phyloP scores from a whole-genome alignment of 2,113 vertebrate species.

The Scophthalmus maximus region DNA sequence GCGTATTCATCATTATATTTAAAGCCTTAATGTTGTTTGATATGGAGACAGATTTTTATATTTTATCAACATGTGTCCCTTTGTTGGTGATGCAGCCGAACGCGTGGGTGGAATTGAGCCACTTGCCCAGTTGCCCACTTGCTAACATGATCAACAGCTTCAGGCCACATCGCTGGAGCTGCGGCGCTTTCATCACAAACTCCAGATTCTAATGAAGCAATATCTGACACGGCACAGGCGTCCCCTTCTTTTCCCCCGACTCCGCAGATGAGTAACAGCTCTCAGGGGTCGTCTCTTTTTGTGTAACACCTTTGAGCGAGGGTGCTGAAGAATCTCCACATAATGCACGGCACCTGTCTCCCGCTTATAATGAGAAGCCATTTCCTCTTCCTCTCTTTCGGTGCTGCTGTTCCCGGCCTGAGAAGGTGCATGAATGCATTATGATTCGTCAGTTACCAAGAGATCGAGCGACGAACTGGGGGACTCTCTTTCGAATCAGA shows the following conservation, averaged over 20 bases:
- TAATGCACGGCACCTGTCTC: conserved; percentile 19
- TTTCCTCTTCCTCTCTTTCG: neutral
- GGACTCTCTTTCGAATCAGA: too few relatives aligned
- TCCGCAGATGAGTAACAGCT: conserved; percentile 13
- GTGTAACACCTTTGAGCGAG: conserved; percentile 18
- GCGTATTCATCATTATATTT: neutral
- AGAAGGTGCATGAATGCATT: conserved; percentile 13
- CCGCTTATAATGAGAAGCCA: conserved; percentile 21
- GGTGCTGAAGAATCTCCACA: conserved; percentile 14
- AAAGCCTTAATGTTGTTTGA: neutral
- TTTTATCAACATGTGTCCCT: neutral
- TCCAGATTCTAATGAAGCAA: conserved; percentile 19
- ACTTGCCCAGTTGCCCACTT: neutral
- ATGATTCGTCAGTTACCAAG: neutral
- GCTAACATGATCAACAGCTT: neutral
- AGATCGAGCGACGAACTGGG: too few relatives aligned
- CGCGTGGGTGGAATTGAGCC: neutral
- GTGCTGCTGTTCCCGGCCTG: neutral
- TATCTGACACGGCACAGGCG: too few relatives aligned
- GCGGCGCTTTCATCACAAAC: conserved; percentile 6
- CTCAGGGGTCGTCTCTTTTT: conserved; percentile 25
- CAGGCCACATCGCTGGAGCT: neutral
- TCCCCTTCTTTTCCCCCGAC: neutral
- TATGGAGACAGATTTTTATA: neutral
- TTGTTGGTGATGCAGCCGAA: neutral